Base-by-base conservation (phyloP, 2,888 invertebrate genomes). In the Hyppa rectilinea region DNA sequence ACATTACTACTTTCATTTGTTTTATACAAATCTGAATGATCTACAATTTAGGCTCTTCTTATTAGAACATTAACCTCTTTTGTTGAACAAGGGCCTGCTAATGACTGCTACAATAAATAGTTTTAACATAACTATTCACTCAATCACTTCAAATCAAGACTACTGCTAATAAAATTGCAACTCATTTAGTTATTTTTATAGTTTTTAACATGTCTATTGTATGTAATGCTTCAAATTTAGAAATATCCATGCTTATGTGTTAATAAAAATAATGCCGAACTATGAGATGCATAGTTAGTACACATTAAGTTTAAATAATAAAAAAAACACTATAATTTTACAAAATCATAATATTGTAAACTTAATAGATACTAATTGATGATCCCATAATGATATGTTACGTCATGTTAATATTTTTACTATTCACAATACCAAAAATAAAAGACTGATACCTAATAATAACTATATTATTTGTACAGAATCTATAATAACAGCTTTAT, bases 331-430 rank as follows among this genome's bases (percentile, higher is more conserved):
- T 34, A n/a, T 20, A 34, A 14, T 4, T 45, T n/a, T n/a, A n/a
- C 40, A 10, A 14, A 29, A 10, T 69, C 36, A 43, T 23, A 26
- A 17, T 53, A 58, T 45, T 38, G 59, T 71, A 71, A 85, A 89
- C 87, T 88, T 87, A 88, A 90, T 88, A 88, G 70, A 87, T 84
- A 88, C 68, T 87, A 88, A 88, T 76, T 55, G 82, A 86, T 86
- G 85, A 77, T 75, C 85, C 84, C 83, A 81, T 74, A 69, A 71
- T 76, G 71, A 71, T 74, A 75, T 85, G 80, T 85, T 84, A 88
- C 81, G 78, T 80, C 63, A 71, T 87, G 89, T 89, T 89, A 89
- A 89, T 87, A 70, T 76, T 84, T 84, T 86, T 83, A 84, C 81
- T 78, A 67, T 81, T 82, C 82, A 85, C 71, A 71, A 77, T 72